Base-by-base conservation (phyloP, 1,140 invertebrate genomes). In the Cherax quadricarinatus region DNA sequence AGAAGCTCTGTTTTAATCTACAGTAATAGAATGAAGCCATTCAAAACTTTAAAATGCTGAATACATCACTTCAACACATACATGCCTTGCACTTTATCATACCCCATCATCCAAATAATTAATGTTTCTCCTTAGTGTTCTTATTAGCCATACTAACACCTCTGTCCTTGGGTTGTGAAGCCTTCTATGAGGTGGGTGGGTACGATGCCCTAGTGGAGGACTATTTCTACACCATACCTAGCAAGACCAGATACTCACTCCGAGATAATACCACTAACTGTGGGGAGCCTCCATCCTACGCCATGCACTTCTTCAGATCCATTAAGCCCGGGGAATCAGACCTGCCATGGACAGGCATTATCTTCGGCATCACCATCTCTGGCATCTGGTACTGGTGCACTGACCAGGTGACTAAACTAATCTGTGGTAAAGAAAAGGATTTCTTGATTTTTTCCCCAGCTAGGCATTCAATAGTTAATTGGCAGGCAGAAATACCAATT, bases 301-400 rank as follows among this genome's bases (percentile, higher is more conserved):
- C 96, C 18, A 96, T 96, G 94, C 95, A 96, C 89, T 94, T 96
- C 41, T 96, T 96, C 93, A 94, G 95, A 62, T 93, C 92, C 4
- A 95, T 95, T 81, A 94, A 96, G 16, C 96, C 96, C 30, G 94
- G 95, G 4, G 93, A 94, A 62, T 95, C 95, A 41, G 95, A 96
- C 86, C 94, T 96, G 12, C 96, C 96, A 4, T 96, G 96, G 96
- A 95, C 96, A 14, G 96, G 96, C n/a, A 95, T 96, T 41, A 86
- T 96, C 60, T 94, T 96, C 78, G 96, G 96, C 66, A 94, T 96
- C 2, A 95, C 95, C 3, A 94, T 96, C 49, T 96, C 95, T 4
- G 95, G 95, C 82, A 94, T 96, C 62, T 96, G 96, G 96, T 96
- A 96, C 94, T 96, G 96, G 96, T 96, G 96, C 92, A 96, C 96